Evolutionary conservation across 2,113 vertebrate species (phyloP), one percentile per base, ranked within the genome.

Genomic region (Phoxinus phoxinus): DNA sequence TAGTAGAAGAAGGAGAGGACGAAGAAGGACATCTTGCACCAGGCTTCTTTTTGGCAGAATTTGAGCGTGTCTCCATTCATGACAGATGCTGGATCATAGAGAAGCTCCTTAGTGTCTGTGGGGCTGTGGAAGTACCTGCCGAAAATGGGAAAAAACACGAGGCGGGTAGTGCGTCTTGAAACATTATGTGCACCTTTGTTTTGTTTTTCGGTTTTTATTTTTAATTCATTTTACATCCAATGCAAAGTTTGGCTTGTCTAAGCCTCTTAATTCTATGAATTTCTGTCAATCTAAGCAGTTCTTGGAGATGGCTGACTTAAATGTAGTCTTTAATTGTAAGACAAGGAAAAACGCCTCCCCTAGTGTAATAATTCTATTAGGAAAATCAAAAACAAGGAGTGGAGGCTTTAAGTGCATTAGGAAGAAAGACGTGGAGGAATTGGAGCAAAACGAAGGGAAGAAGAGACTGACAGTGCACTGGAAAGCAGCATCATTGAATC

Each of bases 1-100:
- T 99, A 99, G 94, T 99, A 99, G 96, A 99, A 98, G 95, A 98
- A 99, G 78, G 98, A 99, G 32, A 99, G 96, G 81, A 99, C 96
- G 32, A 99, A 99, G 94, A 99, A 99, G 86, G 96, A 97, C 93
- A 99, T 95, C 93, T 99, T 99, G 91, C 98, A 99, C 98, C 98
- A 99, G 84, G 98, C 97, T 91, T 99, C 98, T 93, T 98, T 98
- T 91, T 98, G 96, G 90, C 98, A 99, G 94, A 98, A 99, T 90
- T 95, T 97, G 89, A 99, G 93, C 13, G 98, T 99, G 85, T 98
- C 97, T 0, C 97, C 97, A 0, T 98, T 98, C 97, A 99, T 99
- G 91, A 99, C 97, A 2, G 94, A 97, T 0, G 97, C 97, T 0
- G 98, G 98, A 90, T 99, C 98, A 7, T 99, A 99, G 3, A 97